Percentiles rank a stretch among this genome's conserved stretches.
Evolutionary conservation across 1,140 invertebrate species (phyloP).

Genomic region (Steinernema feltiae): DNA sequence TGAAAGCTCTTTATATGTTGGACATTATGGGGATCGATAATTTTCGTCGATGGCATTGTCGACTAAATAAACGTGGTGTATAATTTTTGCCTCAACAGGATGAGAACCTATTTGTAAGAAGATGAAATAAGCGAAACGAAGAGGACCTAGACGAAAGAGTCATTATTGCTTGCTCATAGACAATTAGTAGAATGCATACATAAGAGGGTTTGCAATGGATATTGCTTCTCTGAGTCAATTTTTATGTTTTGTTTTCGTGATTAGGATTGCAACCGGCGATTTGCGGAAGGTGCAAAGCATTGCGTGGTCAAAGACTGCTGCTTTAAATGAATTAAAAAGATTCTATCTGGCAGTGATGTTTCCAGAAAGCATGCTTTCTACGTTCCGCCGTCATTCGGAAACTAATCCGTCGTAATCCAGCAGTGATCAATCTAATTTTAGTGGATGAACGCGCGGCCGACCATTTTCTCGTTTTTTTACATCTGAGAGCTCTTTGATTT

Average conservation of each 20-base stretch:
- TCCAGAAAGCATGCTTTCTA: neutral
- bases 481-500: neutral
- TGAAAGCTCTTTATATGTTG: slow-evolving; percentile 10
- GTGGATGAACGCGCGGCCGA: neutral
- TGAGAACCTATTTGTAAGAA: neutral
- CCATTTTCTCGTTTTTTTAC: neutral
- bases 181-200: neutral
- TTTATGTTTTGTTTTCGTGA: neutral
- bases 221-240: neutral
- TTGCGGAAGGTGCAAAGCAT: no score
- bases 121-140: neutral
- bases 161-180: slow-evolving; percentile 14
- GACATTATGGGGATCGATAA: slow-evolving; percentile 15
- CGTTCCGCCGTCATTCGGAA: neutral
- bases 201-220: neutral
- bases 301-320: no score
- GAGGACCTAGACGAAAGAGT: neutral
- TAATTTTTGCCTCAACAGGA: neutral
- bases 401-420: neutral
- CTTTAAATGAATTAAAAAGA: no score
- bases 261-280: no score
- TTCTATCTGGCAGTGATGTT: neutral
- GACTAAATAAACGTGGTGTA: neutral
- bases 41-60: neutral
- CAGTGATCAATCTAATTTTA: neutral